Percentiles rank a stretch among this genome's conserved stretches.
Conservation (phyloP, 2,797 vertebrate species). For the Neosilurus hyrtlii region DNA sequence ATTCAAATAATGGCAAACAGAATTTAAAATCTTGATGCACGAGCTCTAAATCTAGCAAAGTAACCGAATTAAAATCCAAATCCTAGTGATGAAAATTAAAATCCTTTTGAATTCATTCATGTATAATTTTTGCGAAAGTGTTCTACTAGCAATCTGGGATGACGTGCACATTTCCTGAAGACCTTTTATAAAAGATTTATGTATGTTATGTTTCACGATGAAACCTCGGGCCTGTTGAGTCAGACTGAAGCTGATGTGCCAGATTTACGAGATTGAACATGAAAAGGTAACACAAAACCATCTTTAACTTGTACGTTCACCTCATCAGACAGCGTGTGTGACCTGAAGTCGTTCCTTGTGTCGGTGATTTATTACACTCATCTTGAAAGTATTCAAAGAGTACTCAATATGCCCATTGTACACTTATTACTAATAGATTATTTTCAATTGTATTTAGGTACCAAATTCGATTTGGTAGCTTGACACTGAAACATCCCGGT, state of each 20-base stretch:
- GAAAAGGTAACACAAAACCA: neutral
- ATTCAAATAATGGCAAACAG: too few relatives aligned
- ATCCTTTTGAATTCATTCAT: neutral
- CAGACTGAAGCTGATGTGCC: conserved; percentile 8
- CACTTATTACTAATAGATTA: neutral
- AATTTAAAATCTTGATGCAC: neutral
- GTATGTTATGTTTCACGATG: conserved; percentile 10
- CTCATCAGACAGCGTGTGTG: neutral
- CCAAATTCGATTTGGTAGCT: neutral
- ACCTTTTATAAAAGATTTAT: neutral
- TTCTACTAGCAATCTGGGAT: neutral
- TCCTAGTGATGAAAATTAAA: neutral
- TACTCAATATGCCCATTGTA: neutral
- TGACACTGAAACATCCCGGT: neutral
- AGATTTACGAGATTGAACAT: neutral
- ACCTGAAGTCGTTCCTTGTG: neutral
- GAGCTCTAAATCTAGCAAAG: neutral
- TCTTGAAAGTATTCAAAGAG: neutral
- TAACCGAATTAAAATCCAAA: neutral
- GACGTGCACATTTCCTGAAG: neutral
- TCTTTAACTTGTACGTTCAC: neutral
- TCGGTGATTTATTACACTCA: neutral
- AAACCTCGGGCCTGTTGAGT: conserved; percentile 2
- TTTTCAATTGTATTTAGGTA: neutral
- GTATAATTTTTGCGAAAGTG: neutral